Evolutionary conservation across 2,113 vertebrate genomes (phyloP).

Genomic region (Arothron firmamentum): DNA sequence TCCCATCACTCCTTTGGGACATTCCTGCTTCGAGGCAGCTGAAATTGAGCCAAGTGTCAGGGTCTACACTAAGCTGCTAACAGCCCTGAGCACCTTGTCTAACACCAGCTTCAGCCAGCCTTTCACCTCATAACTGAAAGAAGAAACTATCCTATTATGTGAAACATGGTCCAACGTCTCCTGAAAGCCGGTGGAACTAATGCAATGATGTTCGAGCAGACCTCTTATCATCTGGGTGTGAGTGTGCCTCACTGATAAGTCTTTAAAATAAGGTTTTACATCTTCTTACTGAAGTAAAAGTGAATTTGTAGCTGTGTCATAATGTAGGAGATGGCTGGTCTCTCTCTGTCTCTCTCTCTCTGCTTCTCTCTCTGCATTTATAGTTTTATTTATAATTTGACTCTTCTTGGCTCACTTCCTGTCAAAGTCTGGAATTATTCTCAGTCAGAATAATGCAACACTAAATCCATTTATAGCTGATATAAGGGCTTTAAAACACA

Average conservation of each 20-base stretch:
- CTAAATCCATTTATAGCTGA: conserved; percentile 2
- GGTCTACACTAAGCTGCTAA: background rate
- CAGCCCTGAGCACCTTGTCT: background rate
- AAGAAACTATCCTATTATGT: conserved; percentile 1
- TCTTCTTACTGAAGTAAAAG: conserved; percentile 29
- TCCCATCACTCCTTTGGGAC: too few species aligned
- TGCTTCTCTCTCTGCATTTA: background rate
- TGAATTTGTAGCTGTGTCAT: conserved; percentile 11
- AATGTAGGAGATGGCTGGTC: background rate
- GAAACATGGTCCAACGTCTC: conserved; percentile 12
- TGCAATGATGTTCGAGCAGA: conserved; percentile 7
- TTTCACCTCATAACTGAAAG: conserved; percentile 5
- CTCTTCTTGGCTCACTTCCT: conserved; percentile 10
- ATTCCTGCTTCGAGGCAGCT: too few species aligned
- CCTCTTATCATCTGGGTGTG: background rate
- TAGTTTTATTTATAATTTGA: conserved; percentile 7
- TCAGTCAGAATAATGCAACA: conserved; percentile 5
- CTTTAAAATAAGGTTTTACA: conserved; percentile 9
- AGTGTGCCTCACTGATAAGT: conserved; percentile 19
- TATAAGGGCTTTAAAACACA: conserved; percentile 1
- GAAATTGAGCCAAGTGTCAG: too few species aligned
- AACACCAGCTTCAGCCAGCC: background rate
- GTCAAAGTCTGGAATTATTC: conserved; percentile 9
- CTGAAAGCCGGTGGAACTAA: conserved; percentile 3
- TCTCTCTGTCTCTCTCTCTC: background rate